A percentile compares a stretch with the other conserved stretches of the same genome.
These are phyloP conservation scores for Bombus waltoni DNA, from an alignment of 1,140 invertebrate species.

Conservation along the genomic window DNA sequence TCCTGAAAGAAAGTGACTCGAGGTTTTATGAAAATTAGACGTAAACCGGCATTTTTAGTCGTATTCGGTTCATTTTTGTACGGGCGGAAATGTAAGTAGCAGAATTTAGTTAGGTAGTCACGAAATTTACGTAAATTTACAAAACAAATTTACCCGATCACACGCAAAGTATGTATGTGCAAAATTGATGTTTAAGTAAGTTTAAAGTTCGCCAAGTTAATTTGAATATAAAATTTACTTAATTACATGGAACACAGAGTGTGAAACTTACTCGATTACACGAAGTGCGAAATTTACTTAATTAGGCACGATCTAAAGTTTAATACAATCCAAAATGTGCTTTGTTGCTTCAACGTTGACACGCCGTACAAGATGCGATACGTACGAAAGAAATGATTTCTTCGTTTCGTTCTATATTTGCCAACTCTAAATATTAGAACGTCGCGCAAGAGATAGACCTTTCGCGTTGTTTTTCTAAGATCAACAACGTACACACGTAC, in stretches of 20 bases:
- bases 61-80: background rate
- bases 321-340: background rate
- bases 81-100: background rate
- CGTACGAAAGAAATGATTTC: background rate
- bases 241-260: background rate
- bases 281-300: slow-evolving; percentile 5
- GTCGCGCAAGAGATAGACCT: no score
- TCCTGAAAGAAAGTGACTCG: background rate
- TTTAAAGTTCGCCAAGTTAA: background rate
- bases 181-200: background rate
- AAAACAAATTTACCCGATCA: background rate
- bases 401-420: background rate
- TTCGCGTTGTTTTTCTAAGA: no score
- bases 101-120: background rate
- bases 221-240: slow-evolving; percentile 24
- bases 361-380: rapidly evolving
- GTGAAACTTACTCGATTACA: slow-evolving; percentile 7
- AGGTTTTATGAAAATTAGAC: background rate
- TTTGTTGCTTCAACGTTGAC: background rate
- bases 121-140: background rate
- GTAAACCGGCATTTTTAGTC: background rate
- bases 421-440: no score
- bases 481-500: no score
- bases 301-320: background rate
- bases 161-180: background rate